These are phyloP conservation scores for Drosophila aldrichi DNA, from an alignment of 2,888 invertebrate species.

Conservation along the genomic window DNA sequence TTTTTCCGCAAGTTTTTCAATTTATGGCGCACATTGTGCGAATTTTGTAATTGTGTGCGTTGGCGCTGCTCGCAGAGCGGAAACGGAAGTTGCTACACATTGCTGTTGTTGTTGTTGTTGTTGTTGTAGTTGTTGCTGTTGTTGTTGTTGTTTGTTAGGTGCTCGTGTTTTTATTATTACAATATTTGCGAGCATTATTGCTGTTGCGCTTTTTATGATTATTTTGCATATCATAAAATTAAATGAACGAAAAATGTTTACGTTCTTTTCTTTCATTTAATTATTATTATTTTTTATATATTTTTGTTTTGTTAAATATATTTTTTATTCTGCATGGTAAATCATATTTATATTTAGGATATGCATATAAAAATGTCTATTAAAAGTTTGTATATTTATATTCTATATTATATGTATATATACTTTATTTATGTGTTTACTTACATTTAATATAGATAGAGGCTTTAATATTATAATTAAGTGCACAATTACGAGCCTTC, in stretches of 20 bases:
- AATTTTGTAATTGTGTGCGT: slow-evolving; percentile 43
- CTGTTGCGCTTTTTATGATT: slow-evolving; percentile 64
- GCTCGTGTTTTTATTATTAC: slow-evolving; percentile 68
- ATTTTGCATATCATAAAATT: slow-evolving; percentile 73
- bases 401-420: background rate
- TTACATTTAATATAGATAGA: background rate
- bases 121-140: slow-evolving; percentile 46
- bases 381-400: background rate
- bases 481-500: slow-evolving; percentile 15
- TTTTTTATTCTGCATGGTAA: slow-evolving; percentile 19
- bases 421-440: background rate
- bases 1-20: slow-evolving; percentile 12
- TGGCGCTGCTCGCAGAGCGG: slow-evolving; percentile 42
- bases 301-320: slow-evolving; percentile 7
- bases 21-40: slow-evolving; percentile 35
- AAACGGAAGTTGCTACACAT: slow-evolving; percentile 71
- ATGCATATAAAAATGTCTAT: slow-evolving; percentile 1
- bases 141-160: slow-evolving; percentile 57
- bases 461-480: background rate
- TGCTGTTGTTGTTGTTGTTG: slow-evolving; percentile 46
- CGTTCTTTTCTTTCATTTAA: slow-evolving; percentile 23
- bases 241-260: slow-evolving; percentile 68
- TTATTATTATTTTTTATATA: background rate
- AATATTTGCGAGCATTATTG: slow-evolving; percentile 60
- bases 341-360: slow-evolving; percentile 28